Evolutionary conservation across 2,797 vertebrate species (phyloP), one percentile per base, ranked within the genome.

Genomic region (Scarus forsteni): DNA sequence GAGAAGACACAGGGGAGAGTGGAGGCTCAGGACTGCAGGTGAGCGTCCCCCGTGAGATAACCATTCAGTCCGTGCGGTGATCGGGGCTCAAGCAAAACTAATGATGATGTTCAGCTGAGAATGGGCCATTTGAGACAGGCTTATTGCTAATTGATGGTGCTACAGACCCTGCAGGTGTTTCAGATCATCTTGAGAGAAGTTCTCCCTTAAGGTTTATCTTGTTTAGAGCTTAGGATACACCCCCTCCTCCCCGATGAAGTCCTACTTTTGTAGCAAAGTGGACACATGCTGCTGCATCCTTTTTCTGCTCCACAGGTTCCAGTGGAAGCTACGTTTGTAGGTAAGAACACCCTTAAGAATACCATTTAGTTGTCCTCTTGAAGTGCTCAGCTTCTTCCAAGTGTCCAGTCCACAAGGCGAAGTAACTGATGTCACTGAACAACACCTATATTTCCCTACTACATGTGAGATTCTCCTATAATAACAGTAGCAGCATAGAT

Each of bases 21-120:
- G 27, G 34, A 71, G 67, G 68, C 66, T 42, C 52, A 18, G 16
- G 75, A 73, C 74, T 61, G 80, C 84, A 84, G 80, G 79, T 79
- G 80, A 85, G 73, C 78, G 77, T 91, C 85, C 85, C 90, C 8
- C 12, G 81, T 74, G 90, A 88, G 83, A 86, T 77, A 80, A 80
- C 70, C 62, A 75, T 75, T 84, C 90, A 90, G 78, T 82, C 78
- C 65, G 84, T 81, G 88, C 71, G 61, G 86, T 90, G 90, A 92
- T 90, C 86, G 69, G 76, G 73, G 87, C 90, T 88, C 88, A 88
- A 83, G 86, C 80, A 81, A 88, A 88, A 85, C 87, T 94, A 94
- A 93, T 93, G 92, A 94, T 92, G 70, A 75, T 42, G n/a, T 77
- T 85, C 86, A 75, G 75, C 70, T 66, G 85, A 89, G 88, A 89